Evolutionary conservation across 1,140 invertebrate species (phyloP), one percentile per base, ranked within the genome.

Genomic region (Lysiphlebus fabarum): DNA sequence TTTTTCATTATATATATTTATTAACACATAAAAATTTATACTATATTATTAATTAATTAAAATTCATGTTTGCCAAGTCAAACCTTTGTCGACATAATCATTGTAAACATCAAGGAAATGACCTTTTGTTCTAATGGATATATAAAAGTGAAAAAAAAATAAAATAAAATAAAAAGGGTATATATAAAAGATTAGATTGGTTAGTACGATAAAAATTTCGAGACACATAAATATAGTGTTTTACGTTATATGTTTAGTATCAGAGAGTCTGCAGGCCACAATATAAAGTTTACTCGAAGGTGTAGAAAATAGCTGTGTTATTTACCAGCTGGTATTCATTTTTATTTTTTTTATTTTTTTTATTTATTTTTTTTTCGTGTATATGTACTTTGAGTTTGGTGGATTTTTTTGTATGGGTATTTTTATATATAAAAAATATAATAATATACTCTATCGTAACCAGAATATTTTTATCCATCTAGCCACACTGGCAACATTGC

Each of bases 251-350:
- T 37, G 43, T 8, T 58, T 14, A 51, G 49, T 5, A 11, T 40
- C 44, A 37, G 43, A 4, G 36, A 53, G 12, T 33, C 10, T 33
- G 33, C 7, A 7, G 53, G 49, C 49, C 11, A 51, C 48, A 4
- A 37, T 51, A 51, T 51, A 51, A 51, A 51, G 26, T 51, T 51
- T 38, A 38, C 49, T 51, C 17, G 7, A 45, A 57, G 49, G 59
- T 50, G 54, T 61, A 53, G 59, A 61, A 61, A 61, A 61, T 61
- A 54, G 54, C 56, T 42, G 45, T 45, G 36, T 36, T 63, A 56
- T 61, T 49, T 51, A 50, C 41, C 48, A 55, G 9, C 38, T 17
- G 58, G 48, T 42, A 58, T 49, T 40, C 54, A 56, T 40, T n/a
- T n/a, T n/a, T n/a, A n/a, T n/a, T n/a, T n/a, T n/a, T n/a, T n/a